Percentiles rank a stretch among this genome's conserved stretches.
phyloP scores from a whole-genome alignment of 2,888 invertebrate species.

The Caenorhabditis japonica region DNA sequence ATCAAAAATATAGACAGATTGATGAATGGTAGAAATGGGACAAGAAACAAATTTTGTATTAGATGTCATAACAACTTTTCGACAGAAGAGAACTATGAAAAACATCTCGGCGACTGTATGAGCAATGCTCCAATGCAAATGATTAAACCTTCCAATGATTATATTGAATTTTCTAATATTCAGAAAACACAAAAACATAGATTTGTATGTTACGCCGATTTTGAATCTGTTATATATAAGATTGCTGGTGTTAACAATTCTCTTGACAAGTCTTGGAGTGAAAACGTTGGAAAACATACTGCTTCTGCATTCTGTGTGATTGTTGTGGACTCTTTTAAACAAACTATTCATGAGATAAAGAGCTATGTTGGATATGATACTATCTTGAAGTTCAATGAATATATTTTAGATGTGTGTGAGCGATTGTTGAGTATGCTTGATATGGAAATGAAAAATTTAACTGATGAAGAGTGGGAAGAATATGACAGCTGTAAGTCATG shows the following conservation, averaged over 20 bases:
- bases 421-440: slow-evolving; percentile 19
- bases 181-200: slow-evolving; percentile 58
- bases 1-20: slow-evolving; percentile 53
- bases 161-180: slow-evolving; percentile 52
- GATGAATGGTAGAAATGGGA: slow-evolving; percentile 26
- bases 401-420: slow-evolving; percentile 32
- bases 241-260: slow-evolving; percentile 41
- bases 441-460: slow-evolving; percentile 22
- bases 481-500: too few relatives aligned
- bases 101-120: slow-evolving; percentile 56
- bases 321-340: slow-evolving; percentile 50
- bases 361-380: slow-evolving; percentile 33
- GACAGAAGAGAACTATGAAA: slow-evolving; percentile 40
- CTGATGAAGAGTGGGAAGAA: slow-evolving; percentile 13
- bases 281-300: slow-evolving; percentile 51
- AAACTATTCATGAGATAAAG: slow-evolving; percentile 18
- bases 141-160: slow-evolving; percentile 33
- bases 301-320: slow-evolving; percentile 52
- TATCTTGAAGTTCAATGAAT: slow-evolving; percentile 36
- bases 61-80: too few relatives aligned
- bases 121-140: slow-evolving; percentile 51
- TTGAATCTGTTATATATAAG: slow-evolving; percentile 55
- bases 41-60: slow-evolving; percentile 43
- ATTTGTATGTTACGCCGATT: slow-evolving; percentile 57
- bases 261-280: not conserved